Evolutionary conservation across 1,140 invertebrate genomes (phyloP), one percentile per base, ranked within the genome.

Genomic region (Pseudobourletiella spinata): DNA sequence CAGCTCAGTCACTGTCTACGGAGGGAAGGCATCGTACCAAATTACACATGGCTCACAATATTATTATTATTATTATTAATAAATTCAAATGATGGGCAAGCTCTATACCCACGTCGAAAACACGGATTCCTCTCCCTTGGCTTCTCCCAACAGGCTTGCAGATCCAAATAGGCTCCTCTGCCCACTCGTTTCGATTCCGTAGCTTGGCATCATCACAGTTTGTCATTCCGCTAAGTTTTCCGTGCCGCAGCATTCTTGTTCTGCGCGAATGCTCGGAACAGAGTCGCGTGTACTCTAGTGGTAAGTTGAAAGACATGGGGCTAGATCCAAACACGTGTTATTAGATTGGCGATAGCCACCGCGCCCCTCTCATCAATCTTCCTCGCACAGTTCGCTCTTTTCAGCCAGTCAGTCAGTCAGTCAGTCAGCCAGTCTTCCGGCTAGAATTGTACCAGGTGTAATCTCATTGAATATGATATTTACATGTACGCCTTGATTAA

Each of bases 281-380:
- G 66, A 89, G 77, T 74, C 86, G 88, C 0, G 86, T 87, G 71
- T 91, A 92, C 72, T 92, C 89, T 63, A 86, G 79, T 0, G 89
- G 89, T 4, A 92, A 73, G 72, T 88, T 88, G 73, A 84, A 91
- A 25, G 86, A 84, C 50, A 82, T 75, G 11, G 89, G 89, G 70
- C 86, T 89, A 8, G 3, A 57, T 24, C 4, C 18, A 57, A 3
- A 35, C 4, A 57, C 28, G 6, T 6, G 22, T 4, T 24, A 28
- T 11, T 11, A 57, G 35, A 57, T 32, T 22, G 18, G 14, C 2
- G 1, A 8, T 20, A 28, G 28, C 20, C 32, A 54, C 22, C 22
- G 8, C 14, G 32, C 22, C 15, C 28, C 4, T 11, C 20, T 25
- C 57, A 28, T 22, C n/a, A 11, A 52, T 25, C 24, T 44, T 16